A percentile compares a stretch with the other conserved stretches of the same genome.
Evolutionary conservation across 2,888 invertebrate genomes (phyloP).

Genomic region (Rhorus exstirpatorius): DNA sequence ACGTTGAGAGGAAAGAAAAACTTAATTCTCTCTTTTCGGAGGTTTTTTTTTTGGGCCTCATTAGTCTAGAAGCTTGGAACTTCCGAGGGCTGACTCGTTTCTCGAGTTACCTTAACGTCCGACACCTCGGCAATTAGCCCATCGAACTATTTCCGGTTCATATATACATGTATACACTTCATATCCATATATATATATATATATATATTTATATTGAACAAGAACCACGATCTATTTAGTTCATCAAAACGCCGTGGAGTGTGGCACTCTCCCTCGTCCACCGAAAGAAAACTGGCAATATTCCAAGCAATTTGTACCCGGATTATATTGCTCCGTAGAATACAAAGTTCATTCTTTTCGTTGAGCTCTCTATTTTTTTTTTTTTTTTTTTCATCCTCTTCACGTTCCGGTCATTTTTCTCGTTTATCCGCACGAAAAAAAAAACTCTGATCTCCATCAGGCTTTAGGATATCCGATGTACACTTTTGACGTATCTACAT

Average conservation of each 20-base stretch:
- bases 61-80: slow-evolving; percentile 52
- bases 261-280: slow-evolving; percentile 16
- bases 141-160: slow-evolving; percentile 49
- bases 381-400: background rate
- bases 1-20: slow-evolving; percentile 25
- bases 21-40: slow-evolving; percentile 16
- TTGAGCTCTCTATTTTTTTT: slow-evolving; percentile 34
- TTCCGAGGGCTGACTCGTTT: slow-evolving; percentile 25
- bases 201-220: slow-evolving; percentile 15
- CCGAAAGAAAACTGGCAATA: slow-evolving; percentile 66
- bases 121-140: slow-evolving; percentile 58
- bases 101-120: slow-evolving; percentile 44
- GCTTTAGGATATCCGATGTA: background rate
- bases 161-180: slow-evolving; percentile 26
- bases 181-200: slow-evolving; percentile 12
- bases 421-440: slow-evolving; percentile 14
- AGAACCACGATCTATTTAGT: slow-evolving; percentile 60
- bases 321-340: slow-evolving; percentile 66
- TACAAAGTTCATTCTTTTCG: slow-evolving; percentile 63
- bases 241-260: slow-evolving; percentile 54
- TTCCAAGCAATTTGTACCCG: slow-evolving; percentile 70
- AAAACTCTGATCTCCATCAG: background rate
- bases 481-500: background rate
- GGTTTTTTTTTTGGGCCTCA: slow-evolving; percentile 42
- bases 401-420: slow-evolving; percentile 29